These are phyloP conservation scores for Coreius guichenoti DNA, from an alignment of 2,797 vertebrate genomes.

Conservation along the genomic window DNA sequence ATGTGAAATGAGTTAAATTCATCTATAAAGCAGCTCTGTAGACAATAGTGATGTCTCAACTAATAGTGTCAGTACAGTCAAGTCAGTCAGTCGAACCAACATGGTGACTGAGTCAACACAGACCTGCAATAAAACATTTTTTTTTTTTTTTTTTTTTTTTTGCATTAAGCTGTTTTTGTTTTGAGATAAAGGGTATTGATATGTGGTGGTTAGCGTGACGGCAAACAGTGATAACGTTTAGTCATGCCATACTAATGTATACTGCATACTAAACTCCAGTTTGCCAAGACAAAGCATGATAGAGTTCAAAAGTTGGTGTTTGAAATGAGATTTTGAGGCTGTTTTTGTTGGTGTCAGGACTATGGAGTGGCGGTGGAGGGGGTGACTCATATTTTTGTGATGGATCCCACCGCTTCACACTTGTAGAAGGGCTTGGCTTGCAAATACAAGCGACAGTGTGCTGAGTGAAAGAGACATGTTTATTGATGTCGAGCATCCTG, in stretches of 20 bases:
- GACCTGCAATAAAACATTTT: not conserved
- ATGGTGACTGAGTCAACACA: not conserved
- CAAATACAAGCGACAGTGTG: conserved; percentile 34
- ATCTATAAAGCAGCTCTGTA: too few relatives aligned
- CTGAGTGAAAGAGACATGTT: conserved; percentile 42
- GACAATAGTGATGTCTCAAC: too few relatives aligned
- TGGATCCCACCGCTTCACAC: conserved; percentile 49
- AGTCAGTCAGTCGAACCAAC: not conserved
- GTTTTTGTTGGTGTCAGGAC: conserved; percentile 42
- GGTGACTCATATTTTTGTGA: conserved; percentile 28
- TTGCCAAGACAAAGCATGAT: conserved; percentile 18
- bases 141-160: not conserved
- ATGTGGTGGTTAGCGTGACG: not conserved
- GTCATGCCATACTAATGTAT: conserved; percentile 14
- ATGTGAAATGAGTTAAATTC: too few relatives aligned
- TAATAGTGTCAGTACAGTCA: too few relatives aligned
- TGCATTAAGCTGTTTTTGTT: not conserved
- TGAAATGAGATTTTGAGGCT: conserved; percentile 25
- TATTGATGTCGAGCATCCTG: conserved; percentile 39
- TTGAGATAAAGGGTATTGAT: not conserved
- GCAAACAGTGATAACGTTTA: conserved; percentile 5
- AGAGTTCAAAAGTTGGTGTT: conserved; percentile 21
- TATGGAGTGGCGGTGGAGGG: not conserved
- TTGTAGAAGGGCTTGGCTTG: conserved; percentile 38
- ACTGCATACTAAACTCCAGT: conserved; percentile 6